Evolutionary conservation across 2,113 vertebrate species (phyloP).

Genomic region (Mesocricetus auratus): DNA sequence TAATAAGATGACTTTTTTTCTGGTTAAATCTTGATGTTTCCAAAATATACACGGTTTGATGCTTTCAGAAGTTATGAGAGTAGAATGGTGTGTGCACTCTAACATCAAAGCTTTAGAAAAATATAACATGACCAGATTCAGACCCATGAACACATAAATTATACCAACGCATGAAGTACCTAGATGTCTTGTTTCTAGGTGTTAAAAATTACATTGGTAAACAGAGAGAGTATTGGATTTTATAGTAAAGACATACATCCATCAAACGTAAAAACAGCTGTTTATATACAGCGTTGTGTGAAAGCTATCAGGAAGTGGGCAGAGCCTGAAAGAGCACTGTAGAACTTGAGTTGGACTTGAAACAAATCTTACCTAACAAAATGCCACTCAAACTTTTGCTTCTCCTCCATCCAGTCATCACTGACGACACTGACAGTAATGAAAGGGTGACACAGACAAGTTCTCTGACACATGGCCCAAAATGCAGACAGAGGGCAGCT

Average conservation of each 20-base stretch:
- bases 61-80: background rate
- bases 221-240: background rate
- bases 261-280: background rate
- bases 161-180: background rate
- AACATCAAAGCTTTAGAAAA: background rate
- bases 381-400: background rate
- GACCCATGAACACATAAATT: background rate
- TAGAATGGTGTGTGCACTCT: background rate
- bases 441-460: background rate
- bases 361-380: slow-evolving; percentile 41
- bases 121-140: background rate
- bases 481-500: background rate
- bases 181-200: slow-evolving; percentile 17
- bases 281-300: slow-evolving; percentile 6
- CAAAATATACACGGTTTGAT: background rate
- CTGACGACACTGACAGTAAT: background rate
- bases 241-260: background rate
- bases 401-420: background rate
- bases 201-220: background rate
- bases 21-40: background rate
- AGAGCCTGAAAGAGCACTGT: background rate
- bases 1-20: background rate
- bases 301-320: background rate
- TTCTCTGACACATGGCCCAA: background rate
- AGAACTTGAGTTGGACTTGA: background rate